A percentile compares a stretch with the other conserved stretches of the same genome.
phyloP scores from a whole-genome alignment of 2,113 vertebrate species.

The Nibea albiflora region DNA sequence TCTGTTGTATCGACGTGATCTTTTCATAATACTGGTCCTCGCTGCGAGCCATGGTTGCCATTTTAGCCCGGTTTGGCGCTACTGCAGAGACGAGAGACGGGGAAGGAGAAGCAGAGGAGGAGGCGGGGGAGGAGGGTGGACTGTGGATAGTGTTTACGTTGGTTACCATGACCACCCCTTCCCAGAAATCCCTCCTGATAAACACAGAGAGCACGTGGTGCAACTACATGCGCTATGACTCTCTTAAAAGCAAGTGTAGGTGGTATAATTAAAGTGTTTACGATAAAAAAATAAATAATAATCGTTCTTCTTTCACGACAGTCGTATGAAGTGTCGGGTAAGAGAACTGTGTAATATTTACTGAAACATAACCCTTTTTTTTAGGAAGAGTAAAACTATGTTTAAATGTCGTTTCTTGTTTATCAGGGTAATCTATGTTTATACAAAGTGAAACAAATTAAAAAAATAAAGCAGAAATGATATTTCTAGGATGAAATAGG shows the following conservation, averaged over 20 bases:
- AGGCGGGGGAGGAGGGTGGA: background rate
- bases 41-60: constrained; percentile 49
- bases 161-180: constrained; percentile 81
- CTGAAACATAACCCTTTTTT: background rate
- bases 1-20: constrained; percentile 71
- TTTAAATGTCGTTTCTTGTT: constrained; percentile 3
- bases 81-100: background rate
- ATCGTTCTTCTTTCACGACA: background rate
- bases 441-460: background rate
- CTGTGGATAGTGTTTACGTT: constrained; percentile 69
- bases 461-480: background rate
- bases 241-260: background rate
- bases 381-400: background rate
- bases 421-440: background rate
- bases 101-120: background rate
- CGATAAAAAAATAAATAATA: background rate
- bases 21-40: constrained; percentile 76
- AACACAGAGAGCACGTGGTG: constrained; percentile 76
- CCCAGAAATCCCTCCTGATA: constrained; percentile 76
- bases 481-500: background rate
- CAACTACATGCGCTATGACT: background rate
- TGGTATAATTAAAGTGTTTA: background rate
- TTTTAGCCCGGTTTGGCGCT: constrained; percentile 37
- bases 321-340: background rate
- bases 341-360: background rate